Conservation (phyloP, 2,113 vertebrate species). For the Taxidea taxus region DNA sequence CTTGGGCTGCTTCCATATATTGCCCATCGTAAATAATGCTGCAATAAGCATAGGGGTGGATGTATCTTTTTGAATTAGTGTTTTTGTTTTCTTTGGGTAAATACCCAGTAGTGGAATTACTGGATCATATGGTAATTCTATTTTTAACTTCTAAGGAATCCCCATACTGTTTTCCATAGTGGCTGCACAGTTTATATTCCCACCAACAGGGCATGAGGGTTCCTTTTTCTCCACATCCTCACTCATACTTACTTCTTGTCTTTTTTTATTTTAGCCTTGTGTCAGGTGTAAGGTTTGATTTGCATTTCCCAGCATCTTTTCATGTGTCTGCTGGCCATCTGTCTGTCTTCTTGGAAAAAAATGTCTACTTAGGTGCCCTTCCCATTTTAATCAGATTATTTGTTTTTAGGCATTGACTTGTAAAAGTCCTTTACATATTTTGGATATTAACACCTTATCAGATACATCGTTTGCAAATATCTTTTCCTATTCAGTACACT, state of each 20-base stretch:
- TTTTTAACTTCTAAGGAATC: background rate
- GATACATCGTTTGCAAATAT: background rate
- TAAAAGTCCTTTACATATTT: background rate
- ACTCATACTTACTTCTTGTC: background rate
- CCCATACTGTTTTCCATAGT: background rate
- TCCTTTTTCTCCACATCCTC: background rate
- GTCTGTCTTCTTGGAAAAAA: background rate
- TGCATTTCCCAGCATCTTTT: background rate
- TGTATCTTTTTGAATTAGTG: too few species aligned
- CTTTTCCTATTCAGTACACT: background rate
- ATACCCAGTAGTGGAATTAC: background rate
- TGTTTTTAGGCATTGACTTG: background rate
- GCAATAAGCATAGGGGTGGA: background rate
- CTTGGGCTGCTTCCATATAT: background rate
- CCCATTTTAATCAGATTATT: background rate
- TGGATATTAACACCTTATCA: background rate
- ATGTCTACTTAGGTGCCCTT: background rate
- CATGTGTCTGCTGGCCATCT: background rate
- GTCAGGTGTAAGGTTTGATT: background rate
- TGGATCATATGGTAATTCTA: background rate
- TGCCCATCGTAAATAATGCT: background rate
- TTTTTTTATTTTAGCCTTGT: background rate
- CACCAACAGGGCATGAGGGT: background rate
- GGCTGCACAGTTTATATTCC: background rate
- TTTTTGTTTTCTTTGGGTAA: background rate